Conservation (phyloP, 2,113 vertebrate genomes). For the Neopipo cinnamomea region DNA sequence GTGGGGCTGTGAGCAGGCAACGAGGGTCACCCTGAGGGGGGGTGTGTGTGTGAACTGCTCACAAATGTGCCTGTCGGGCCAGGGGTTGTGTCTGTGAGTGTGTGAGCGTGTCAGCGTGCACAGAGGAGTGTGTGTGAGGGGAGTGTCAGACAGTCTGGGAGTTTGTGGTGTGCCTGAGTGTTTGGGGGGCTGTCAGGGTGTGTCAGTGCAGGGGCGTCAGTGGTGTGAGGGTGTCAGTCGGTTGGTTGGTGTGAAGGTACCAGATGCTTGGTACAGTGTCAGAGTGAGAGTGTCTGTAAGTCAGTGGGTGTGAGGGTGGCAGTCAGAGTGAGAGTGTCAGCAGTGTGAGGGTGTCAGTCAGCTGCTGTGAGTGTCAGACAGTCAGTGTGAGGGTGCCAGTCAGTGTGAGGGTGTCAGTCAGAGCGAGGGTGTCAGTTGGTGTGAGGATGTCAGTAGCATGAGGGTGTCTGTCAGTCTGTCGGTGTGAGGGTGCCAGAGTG, state of each 20-base stretch:
- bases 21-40: not conserved
- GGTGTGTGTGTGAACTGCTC: not conserved
- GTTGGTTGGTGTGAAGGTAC: too few species aligned
- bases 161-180: not conserved
- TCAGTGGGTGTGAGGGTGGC: too few species aligned
- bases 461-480: not conserved
- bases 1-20: not conserved
- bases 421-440: not conserved
- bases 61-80: accelerated
- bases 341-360: not conserved
- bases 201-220: not conserved
- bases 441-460: not conserved
- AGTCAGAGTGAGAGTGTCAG: too few species aligned
- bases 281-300: too few species aligned
- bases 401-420: not conserved
- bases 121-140: not conserved
- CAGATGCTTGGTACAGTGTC: not conserved
- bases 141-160: not conserved
- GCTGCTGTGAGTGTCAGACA: not conserved
- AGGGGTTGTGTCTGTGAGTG: not conserved
- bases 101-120: not conserved
- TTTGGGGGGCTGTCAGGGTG: not conserved
- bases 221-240: not conserved
- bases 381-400: not conserved
- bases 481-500: not conserved